A percentile compares a stretch with the other conserved stretches of the same genome.
Evolutionary conservation across 1,140 invertebrate genomes (phyloP).

Genomic region (Octopus sinensis): DNA sequence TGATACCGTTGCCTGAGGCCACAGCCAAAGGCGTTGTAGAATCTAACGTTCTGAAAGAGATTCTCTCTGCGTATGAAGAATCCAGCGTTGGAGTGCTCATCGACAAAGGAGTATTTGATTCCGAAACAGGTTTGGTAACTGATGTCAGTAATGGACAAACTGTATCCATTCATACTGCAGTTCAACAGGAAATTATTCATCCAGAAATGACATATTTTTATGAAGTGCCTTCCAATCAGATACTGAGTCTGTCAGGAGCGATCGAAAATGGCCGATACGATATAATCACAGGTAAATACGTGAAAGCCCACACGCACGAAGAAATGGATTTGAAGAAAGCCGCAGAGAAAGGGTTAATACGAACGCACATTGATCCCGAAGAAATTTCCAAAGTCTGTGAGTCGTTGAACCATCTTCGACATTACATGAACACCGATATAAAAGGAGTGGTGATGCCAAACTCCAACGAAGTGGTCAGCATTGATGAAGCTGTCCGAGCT

Average conservation of each 20-base stretch:
- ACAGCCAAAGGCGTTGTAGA: conserved; percentile 78
- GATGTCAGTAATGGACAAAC: conserved; percentile 61
- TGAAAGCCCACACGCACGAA: conserved; percentile 38
- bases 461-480: conserved; percentile 23
- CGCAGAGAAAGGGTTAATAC: conserved; percentile 34
- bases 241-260: conserved; percentile 41
- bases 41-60: conserved; percentile 70
- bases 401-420: conserved; percentile 36
- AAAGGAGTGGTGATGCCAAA: conserved; percentile 34
- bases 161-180: conserved; percentile 66
- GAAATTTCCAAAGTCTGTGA: conserved; percentile 36
- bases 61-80: conserved; percentile 44
- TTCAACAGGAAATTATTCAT: conserved; percentile 72
- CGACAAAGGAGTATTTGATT: conserved; percentile 78
- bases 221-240: conserved; percentile 38
- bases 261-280: conserved; percentile 44
- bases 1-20: conserved; percentile 77
- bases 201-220: conserved; percentile 61
- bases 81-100: conserved; percentile 58
- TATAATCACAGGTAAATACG: conserved; percentile 40
- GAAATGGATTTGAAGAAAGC: conserved; percentile 44
- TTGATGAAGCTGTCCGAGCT: conserved; percentile 45
- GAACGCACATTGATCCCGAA: conserved; percentile 38
- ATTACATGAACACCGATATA: conserved; percentile 36
- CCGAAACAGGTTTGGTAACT: conserved; percentile 64